Evolutionary conservation across 2,113 vertebrate species (phyloP).

Genomic region (Rhinolophus ferrumequinum): DNA sequence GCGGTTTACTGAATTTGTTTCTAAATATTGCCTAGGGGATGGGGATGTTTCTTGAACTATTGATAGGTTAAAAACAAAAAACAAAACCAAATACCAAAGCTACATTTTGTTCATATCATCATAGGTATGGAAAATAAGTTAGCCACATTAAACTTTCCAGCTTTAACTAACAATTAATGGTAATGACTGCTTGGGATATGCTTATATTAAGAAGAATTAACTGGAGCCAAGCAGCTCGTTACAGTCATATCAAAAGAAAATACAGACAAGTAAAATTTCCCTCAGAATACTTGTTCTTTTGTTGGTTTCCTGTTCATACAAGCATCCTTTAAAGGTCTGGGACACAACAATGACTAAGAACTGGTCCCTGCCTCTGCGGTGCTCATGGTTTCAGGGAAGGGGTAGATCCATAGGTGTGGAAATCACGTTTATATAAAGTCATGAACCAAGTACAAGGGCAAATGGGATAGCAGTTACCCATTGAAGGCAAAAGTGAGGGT

Average conservation of each 20-base stretch:
- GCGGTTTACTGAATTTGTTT: background rate
- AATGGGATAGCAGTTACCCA: background rate
- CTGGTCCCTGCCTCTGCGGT: background rate
- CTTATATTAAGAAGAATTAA: slow-evolving; percentile 27
- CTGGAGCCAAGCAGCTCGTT: background rate
- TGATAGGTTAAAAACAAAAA: background rate
- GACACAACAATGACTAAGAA: background rate
- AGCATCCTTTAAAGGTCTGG: background rate
- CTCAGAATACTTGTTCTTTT: background rate
- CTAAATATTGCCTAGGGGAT: background rate
- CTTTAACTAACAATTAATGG: background rate
- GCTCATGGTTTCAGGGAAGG: background rate
- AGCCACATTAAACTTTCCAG: background rate
- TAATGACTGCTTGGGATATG: background rate
- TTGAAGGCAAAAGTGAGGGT: background rate
- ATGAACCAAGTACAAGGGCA: background rate
- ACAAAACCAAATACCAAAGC: background rate
- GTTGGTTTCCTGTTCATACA: background rate
- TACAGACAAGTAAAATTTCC: background rate
- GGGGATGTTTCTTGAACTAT: background rate
- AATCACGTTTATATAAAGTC: background rate
- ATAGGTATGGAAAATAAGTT: background rate
- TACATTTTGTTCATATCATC: background rate
- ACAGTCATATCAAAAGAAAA: slow-evolving; percentile 10
- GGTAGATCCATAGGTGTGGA: background rate